Evolutionary conservation across 2,113 vertebrate genomes (phyloP), one percentile per base, ranked within the genome.

Genomic region (Recurvirostra avosetta): DNA sequence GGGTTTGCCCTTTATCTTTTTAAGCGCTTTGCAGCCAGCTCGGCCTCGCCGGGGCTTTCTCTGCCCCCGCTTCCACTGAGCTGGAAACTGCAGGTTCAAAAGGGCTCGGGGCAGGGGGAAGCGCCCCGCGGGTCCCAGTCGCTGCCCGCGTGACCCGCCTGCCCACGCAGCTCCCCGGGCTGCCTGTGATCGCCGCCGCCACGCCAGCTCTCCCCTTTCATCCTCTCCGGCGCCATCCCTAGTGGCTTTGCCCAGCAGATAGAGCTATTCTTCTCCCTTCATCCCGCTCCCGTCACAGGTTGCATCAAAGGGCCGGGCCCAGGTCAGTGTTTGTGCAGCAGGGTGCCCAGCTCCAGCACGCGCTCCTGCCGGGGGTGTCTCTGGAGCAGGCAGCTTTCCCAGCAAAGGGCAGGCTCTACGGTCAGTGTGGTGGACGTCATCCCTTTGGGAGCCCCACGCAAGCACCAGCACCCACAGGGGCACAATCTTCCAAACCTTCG

Each of bases 311-410:
- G 55, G 45, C 5, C 2, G 0, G 34, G 67, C 66, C 90, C 43
- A 4, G 40, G 22, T 18, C 8, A 2, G 76, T 36, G 8, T 40
- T 55, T 5, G 27, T 10, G 32, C 50, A 32, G 50, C 4, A 4
- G 74, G 34, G 14, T n/a, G 32, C 66, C 32, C 3, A 18, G 45
- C 32, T 5, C 36, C 2, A 2, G 13, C 0, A 7, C 5, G 8
- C 15, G 0, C 47, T 0, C 3, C 0, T 26, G 45, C 79, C 14
- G 36, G 62, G 36, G 12, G 12, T 27, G 25, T 5, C 43, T 10
- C 65, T 6, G 36, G 36, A 52, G 17, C 49, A 19, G 7, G 5
- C 9, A 4, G 65, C 29, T 26, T 55, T 63, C 56, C 77, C 71
- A 83, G 71, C 40, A 70, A n/a, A 62, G 66, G 41, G 7, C 29